A percentile compares a stretch with the other conserved stretches of the same genome.
Conservation (phyloP, 1,140 invertebrate species). For the Sitodiplosis mosellana region DNA sequence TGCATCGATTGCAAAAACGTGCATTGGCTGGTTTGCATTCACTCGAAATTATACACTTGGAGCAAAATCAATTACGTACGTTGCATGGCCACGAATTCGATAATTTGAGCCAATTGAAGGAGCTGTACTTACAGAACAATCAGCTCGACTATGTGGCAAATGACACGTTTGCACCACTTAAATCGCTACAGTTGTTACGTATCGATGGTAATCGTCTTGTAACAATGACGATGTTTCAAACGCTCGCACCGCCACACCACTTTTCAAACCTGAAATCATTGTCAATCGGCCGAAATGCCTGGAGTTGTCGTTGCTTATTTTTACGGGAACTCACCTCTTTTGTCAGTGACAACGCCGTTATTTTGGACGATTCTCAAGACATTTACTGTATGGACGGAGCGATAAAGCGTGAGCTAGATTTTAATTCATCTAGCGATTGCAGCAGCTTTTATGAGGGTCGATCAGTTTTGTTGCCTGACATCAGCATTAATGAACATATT, state of each 20-base stretch:
- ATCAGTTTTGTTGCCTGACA: slow-evolving; percentile 44
- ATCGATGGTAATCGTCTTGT: slow-evolving; percentile 68
- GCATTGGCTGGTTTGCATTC: slow-evolving; percentile 69
- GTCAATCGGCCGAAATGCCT: slow-evolving; percentile 61
- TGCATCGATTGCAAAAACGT: slow-evolving; percentile 63
- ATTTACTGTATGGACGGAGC: slow-evolving; percentile 67
- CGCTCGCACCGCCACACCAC: slow-evolving; percentile 13
- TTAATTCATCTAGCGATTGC: slow-evolving; percentile 34
- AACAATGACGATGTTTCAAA: slow-evolving; percentile 25
- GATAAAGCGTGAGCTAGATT: slow-evolving; percentile 52
- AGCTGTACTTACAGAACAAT: slow-evolving; percentile 77
- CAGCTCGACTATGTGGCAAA: slow-evolving; percentile 56
- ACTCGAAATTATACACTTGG: slow-evolving; percentile 61
- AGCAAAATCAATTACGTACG: slow-evolving; percentile 58
- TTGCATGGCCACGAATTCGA: slow-evolving; percentile 71
- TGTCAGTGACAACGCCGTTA: slow-evolving; percentile 59
- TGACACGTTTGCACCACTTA: slow-evolving; percentile 53
- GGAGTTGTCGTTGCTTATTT: slow-evolving; percentile 81
- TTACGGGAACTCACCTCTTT: slow-evolving; percentile 67
- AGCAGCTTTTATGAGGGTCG: slow-evolving; percentile 58
- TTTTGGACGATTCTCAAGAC: slow-evolving; percentile 53
- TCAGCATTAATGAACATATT: slow-evolving; percentile 51
- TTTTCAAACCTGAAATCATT: slow-evolving; percentile 42
- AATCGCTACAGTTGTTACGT: slow-evolving; percentile 57
- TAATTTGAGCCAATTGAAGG: slow-evolving; percentile 52